Evolutionary conservation across 2,113 vertebrate genomes (phyloP), one percentile per base, ranked within the genome.

Genomic region (Chaetorhynchus papuensis): DNA sequence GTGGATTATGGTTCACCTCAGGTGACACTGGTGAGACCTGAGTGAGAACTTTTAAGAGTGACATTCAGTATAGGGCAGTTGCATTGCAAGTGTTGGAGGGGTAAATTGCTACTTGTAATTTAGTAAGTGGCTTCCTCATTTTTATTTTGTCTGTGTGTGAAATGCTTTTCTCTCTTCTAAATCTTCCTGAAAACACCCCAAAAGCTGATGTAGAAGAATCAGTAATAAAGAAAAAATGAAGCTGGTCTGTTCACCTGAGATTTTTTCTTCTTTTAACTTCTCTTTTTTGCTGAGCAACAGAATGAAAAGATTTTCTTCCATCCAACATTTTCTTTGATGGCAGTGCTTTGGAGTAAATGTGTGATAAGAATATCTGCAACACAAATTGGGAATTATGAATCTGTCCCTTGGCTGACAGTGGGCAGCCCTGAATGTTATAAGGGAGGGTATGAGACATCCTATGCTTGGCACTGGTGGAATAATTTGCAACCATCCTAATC

Each of bases 351-450:
- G 49, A 90, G 57, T 6, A 83, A 88, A 63, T 6, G 18, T 92
- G 35, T 82, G 85, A 94, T 97, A 93, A 96, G 71, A 89, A 85
- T 86, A 94, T 70, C 70, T 91, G 88, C 47, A 92, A 68, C 19
- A 63, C 52, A 93, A 91, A 87, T 52, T 92, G 50, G 41, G 37
- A 90, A 72, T 24, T 85, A 45, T 65, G 63, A 93, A 90, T 90
- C 28, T 37, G 70, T n/a, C 28, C 39, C 31, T 92, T 53, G 57
- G 61, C 66, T 87, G 86, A 39, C 35, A 54, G 42, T 26, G 52
- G 47, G 63, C 33, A 95, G 44, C 42, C 35, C 54, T 63, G 21
- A 33, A 30, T 47, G 26, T 70, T 89, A n/a, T 33, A 81, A 86
- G 83, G 42, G n/a, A 65, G 8, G 9, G 13, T 39, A 35, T 50